Evolutionary conservation across 2,888 invertebrate species (phyloP).

Genomic region (Erebia palarica): DNA sequence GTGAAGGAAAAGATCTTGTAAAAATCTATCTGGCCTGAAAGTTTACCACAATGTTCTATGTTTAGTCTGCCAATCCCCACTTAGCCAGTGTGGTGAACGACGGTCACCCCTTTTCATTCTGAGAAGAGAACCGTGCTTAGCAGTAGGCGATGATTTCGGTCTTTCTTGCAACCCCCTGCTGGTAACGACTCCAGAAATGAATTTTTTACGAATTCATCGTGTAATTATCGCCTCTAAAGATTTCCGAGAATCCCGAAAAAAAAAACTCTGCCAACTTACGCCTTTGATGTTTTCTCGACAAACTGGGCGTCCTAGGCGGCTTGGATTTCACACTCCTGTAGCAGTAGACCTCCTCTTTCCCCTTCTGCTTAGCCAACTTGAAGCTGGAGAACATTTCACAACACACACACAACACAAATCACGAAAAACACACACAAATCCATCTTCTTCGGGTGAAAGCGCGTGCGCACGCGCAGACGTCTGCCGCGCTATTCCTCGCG

Average conservation of each 20-base stretch:
- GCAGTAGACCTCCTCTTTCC: constrained; percentile 78
- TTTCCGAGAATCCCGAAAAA: background rate
- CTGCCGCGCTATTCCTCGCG: constrained; percentile 44
- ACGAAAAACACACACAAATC: constrained; percentile 37
- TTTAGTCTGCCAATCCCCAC: too few species aligned
- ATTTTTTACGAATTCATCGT: background rate
- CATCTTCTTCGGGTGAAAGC: constrained; percentile 39
- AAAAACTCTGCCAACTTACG: constrained; percentile 35
- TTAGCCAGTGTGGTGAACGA: too few species aligned
- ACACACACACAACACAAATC: constrained; percentile 43
- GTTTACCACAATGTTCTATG: too few species aligned
- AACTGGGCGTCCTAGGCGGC: constrained; percentile 81
- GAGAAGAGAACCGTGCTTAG: too few species aligned
- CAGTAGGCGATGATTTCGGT: too few species aligned
- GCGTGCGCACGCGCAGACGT: constrained; percentile 60
- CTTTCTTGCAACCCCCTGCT: too few species aligned
- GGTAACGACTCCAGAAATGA: too few species aligned
- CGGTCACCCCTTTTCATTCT: too few species aligned
- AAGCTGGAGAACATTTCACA: constrained; percentile 81
- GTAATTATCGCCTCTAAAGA: background rate
- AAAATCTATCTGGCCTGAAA: too few species aligned
- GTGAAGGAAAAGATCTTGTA: too few species aligned
- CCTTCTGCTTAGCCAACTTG: constrained; percentile 78
- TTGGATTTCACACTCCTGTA: constrained; percentile 77
- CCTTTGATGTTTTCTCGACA: constrained; percentile 41